Evolutionary conservation across 2,888 invertebrate species (phyloP), one percentile per base, ranked within the genome.

Genomic region (Ernsta delagoae): DNA sequence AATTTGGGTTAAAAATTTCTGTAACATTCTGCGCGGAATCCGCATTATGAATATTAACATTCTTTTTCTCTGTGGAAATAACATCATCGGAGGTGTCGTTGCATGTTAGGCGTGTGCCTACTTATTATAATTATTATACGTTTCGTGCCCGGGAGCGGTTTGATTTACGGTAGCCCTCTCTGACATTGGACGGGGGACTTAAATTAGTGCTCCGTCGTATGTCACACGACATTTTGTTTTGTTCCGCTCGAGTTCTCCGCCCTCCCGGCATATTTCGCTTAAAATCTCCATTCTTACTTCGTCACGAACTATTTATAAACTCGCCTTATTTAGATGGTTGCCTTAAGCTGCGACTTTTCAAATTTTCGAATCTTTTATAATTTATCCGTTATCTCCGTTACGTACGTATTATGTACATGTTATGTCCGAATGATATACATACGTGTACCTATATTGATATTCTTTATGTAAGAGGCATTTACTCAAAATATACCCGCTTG

Each of bases 201-300:
- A 87, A 92, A 90, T 92, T 90, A 90, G 86, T 87, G 84, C 83
- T 82, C 82, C 84, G 88, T 86, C 87, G 85, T 87, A 84, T 90
- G 89, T 90, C 90, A 86, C 87, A 86, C 82, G 81, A 86, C 83
- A 86, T 88, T 86, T 91, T 88, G 86, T 89, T 87, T 86, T 84
- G 79, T 82, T 85, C 79, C 83, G 81, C 80, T 75, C 77, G 76
- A 74, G 79, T 74, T 77, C 69, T 59, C 64, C 53, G 84, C 76
- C 79, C 78, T 77, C 78, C 78, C 73, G 74, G 79, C 83, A 82
- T 81, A 83, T 85, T 87, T 85, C 84, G 84, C 86, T 84, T 80
- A 80, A 85, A 85, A 85, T 84, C 84, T 81, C 81, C 82, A 85
- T 87, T 85, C 87, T 86, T 83, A 81, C 77, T 77, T 77, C 83